Conservation (phyloP, 2,797 vertebrate species). For the Gymnopithys bicolor region DNA sequence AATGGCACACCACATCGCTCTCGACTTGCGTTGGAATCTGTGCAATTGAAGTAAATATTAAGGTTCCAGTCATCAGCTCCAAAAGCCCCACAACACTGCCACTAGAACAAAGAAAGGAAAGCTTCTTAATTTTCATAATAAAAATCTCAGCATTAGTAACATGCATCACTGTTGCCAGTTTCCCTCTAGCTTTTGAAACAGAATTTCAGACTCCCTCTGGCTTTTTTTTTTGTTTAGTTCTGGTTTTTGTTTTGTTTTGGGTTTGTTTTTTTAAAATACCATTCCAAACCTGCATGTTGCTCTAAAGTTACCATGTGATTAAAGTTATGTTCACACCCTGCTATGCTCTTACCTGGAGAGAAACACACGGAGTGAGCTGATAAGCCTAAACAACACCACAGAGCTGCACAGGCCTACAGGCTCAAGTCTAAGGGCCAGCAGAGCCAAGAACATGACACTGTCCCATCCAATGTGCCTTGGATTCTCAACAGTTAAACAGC, state of each 20-base stretch:
- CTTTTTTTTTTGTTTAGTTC: background rate
- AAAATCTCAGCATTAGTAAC: background rate
- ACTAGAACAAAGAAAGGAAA: constrained; percentile 80
- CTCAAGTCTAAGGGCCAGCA: background rate
- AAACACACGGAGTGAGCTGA: background rate
- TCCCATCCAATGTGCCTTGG: background rate
- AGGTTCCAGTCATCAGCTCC: constrained; percentile 98
- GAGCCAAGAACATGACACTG: background rate
- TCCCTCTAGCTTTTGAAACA: background rate
- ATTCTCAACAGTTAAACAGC: background rate
- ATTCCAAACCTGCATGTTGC: background rate
- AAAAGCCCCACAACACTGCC: constrained; percentile 98
- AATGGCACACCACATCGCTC: constrained; percentile 98
- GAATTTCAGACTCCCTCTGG: background rate
- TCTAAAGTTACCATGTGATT: background rate
- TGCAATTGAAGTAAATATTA: constrained; percentile 99
- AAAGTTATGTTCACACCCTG: background rate
- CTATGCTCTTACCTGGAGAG: background rate
- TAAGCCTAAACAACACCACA: background rate
- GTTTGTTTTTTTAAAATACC: background rate
- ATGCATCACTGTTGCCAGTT: background rate
- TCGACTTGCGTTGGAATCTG: constrained; percentile 95
- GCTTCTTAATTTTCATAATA: background rate
- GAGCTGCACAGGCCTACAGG: background rate
- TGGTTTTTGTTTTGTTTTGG: background rate